Evolutionary conservation across 2,113 vertebrate genomes (phyloP).

Genomic region (Sinocyclocheilus anshuiensis): DNA sequence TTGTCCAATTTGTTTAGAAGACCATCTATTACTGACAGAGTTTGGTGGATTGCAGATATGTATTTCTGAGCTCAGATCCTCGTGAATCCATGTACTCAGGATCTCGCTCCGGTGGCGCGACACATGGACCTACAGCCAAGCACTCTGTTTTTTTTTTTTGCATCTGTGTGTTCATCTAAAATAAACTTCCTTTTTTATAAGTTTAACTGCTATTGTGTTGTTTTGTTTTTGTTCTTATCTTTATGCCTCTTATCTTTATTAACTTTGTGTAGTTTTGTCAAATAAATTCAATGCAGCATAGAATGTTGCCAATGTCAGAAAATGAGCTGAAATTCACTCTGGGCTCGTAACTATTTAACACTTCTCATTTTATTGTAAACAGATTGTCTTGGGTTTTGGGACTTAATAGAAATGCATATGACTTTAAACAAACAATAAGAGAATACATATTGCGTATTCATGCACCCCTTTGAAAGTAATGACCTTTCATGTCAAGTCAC

Average conservation of each 20-base stretch:
- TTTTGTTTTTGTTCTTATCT: slow-evolving; percentile 41
- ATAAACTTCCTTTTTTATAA: neutral
- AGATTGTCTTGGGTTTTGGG: neutral
- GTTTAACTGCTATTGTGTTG: neutral
- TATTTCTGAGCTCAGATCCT: neutral
- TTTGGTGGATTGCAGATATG: neutral
- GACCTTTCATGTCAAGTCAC: too few relatives aligned
- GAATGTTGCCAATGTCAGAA: neutral
- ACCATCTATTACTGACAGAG: neutral
- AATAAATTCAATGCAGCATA: neutral
- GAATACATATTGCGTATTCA: neutral
- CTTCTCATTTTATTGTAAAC: neutral
- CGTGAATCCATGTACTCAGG: neutral
- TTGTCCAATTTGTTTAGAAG: slow-evolving; percentile 57
- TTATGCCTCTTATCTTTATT: neutral
- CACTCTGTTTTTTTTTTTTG: neutral
- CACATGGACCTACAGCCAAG: neutral
- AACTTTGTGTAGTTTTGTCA: neutral
- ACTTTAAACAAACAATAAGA: neutral
- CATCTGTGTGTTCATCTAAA: neutral
- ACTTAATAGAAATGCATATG: neutral
- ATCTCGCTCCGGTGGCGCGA: neutral
- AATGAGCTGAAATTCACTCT: neutral
- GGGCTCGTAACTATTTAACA: slow-evolving; percentile 44
- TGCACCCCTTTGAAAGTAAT: neutral